Base-by-base conservation (phyloP, 2,113 vertebrate species). In the Lontra canadensis region DNA sequence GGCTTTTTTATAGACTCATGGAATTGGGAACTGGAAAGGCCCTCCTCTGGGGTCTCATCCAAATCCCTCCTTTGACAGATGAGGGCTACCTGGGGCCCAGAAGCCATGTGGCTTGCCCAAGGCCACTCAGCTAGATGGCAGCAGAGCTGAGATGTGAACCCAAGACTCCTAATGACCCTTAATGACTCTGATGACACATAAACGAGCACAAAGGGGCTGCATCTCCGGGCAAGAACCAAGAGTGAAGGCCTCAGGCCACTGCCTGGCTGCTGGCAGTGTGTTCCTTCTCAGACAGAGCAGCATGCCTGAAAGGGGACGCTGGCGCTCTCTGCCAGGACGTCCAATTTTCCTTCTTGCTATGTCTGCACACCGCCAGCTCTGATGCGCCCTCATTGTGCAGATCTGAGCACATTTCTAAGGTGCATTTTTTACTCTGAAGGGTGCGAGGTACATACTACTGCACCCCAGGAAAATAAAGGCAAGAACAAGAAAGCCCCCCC, bases 81-180 rank as follows among this genome's bases (percentile, higher is more conserved):
- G 17, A 84, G 9, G 65, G 94, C 86, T 39, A 69, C 86, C 59
- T 89, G 87, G 73, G 69, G 55, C 49, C 49, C 94, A 73, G 59
- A 57, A 69, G 74, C 47, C 44, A 36, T 0, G 0, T 31, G 74
- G 89, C 39, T 74, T 61, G 39, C 74, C 69, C 92, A 90, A 71
- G 88, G 76, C 92, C 82, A 79, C 87, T 88, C 69, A 69, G 76
- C 57, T 82, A 94, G 81, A 81, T 94, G 96, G 97, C 96, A 61
- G 63, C 76, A 67, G 83, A 96, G 85, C 65, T 69, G n/a, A 34
- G 88, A 93, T 47, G 6, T 34, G 85, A 97, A 97, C 88, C 69
- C 90, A 94, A 74, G 49, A 69, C 59, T 94, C 93, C 96, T 92
- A 95, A 96, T 83, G 96, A 86, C 92, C 52, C 82, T 93, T 95